phyloP scores from a whole-genome alignment of 2,888 invertebrate genomes.

The Siphlonurus alternatus region DNA sequence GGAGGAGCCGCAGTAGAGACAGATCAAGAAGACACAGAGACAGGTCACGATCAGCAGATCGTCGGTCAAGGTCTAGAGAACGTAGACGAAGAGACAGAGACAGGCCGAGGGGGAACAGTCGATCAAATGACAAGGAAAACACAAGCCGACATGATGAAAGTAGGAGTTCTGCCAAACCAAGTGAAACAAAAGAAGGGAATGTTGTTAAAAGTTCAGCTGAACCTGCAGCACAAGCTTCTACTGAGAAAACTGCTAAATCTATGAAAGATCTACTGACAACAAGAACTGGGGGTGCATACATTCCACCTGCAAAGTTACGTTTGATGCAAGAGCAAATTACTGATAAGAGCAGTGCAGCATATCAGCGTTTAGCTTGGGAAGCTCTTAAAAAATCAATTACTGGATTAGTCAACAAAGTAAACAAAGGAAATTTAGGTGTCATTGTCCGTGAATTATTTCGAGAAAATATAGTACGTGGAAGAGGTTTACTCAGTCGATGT shows the following conservation, averaged over 20 bases:
- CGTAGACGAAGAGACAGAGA: neutral
- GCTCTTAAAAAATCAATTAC: conserved; percentile 96
- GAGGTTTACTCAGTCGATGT: conserved; percentile 82
- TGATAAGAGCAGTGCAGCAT: conserved; percentile 84
- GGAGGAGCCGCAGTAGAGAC: too few relatives aligned
- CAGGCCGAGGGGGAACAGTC: neutral
- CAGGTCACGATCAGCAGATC: neutral
- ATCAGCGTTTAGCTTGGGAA: conserved; percentile 97
- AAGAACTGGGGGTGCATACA: conserved; percentile 87
- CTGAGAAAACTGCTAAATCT: too few relatives aligned
- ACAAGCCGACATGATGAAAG: neutral
- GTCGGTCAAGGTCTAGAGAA: neutral
- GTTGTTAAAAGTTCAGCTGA: conserved; percentile 20
- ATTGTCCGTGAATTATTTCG: conserved; percentile 82
- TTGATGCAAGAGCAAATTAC: conserved; percentile 93
- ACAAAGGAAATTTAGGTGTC: conserved; percentile 81
- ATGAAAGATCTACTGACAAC: conserved; percentile 54
- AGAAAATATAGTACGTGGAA: conserved; percentile 90
- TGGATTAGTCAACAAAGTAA: conserved; percentile 95
- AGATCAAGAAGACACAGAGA: too few relatives aligned
- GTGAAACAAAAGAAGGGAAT: neutral
- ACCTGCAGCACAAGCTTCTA: conserved; percentile 19
- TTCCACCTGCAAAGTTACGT: conserved; percentile 88
- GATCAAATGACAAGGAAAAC: neutral
- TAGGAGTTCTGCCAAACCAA: neutral